These are phyloP conservation scores for Dreissena polymorpha DNA, from an alignment of 1,140 invertebrate genomes.

Conservation along the genomic window DNA sequence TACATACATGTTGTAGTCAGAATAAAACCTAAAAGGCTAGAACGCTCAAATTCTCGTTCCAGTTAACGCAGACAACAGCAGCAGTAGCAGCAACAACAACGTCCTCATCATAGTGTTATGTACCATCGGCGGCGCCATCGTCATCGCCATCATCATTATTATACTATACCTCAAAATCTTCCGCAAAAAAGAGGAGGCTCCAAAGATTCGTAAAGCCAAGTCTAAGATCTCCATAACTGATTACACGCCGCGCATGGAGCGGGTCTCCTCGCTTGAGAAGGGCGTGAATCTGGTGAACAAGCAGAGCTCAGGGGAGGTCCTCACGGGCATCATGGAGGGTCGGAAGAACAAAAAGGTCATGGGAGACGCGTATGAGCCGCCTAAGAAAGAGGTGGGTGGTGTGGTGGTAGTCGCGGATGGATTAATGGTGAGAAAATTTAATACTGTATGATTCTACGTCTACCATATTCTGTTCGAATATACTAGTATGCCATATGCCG, in stretches of 20 bases:
- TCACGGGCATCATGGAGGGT: conserved; percentile 9
- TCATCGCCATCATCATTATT: conserved; percentile 26
- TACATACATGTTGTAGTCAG: no score
- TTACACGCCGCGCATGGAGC: conserved; percentile 18
- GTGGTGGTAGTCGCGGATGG: neutral
- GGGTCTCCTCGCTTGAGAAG: conserved; percentile 16
- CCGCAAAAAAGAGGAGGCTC: conserved; percentile 3
- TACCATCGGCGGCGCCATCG: neutral
- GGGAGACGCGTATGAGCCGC: conserved; percentile 17
- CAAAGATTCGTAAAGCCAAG: conserved; percentile 28
- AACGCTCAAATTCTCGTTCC: neutral
- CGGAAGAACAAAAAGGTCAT: conserved; percentile 4
- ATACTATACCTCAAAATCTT: conserved; percentile 39
- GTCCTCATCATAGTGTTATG: conserved; percentile 16
- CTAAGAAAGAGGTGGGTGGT: conserved; percentile 40
- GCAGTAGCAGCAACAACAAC: conserved; percentile 8
- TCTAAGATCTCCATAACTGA: conserved; percentile 30
- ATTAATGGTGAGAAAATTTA: neutral
- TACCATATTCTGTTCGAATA: neutral
- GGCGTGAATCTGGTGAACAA: conserved; percentile 1
- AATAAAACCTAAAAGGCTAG: no score
- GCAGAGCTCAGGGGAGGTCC: conserved; percentile 24
- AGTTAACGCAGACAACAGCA: conserved; percentile 15
- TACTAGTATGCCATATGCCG: neutral
- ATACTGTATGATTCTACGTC: neutral